These are phyloP conservation scores for Leptinotarsa rubiginosa DNA, from an alignment of 2,888 invertebrate genomes.

Conservation along the genomic window DNA sequence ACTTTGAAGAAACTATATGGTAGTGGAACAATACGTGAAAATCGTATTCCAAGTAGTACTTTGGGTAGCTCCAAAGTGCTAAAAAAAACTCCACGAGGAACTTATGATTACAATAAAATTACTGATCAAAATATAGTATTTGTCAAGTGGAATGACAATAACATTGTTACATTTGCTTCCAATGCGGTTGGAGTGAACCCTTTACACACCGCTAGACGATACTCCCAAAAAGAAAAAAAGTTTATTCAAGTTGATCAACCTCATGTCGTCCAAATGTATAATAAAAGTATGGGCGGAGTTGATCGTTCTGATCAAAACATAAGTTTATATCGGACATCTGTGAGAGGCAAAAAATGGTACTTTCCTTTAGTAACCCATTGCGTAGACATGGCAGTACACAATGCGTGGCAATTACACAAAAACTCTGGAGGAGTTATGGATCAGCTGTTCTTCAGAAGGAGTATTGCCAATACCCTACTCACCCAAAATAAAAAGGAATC, in stretches of 20 bases:
- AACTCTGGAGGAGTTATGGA: background rate
- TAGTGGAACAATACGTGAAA: slow-evolving; percentile 37
- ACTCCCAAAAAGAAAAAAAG: slow-evolving; percentile 19
- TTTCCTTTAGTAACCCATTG: slow-evolving; percentile 18
- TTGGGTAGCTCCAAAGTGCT: background rate
- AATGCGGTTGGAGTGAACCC: slow-evolving; percentile 14
- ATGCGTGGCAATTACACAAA: slow-evolving; percentile 11
- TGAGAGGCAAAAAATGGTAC: slow-evolving; percentile 16
- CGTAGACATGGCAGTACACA: slow-evolving; percentile 21
- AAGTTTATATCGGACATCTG: background rate
- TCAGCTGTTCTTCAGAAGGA: no score
- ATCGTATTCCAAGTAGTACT: slow-evolving; percentile 11
- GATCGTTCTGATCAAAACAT: no score
- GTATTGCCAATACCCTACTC: no score
- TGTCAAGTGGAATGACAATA: slow-evolving; percentile 39
- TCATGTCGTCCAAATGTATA: slow-evolving; percentile 16
- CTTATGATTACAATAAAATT: slow-evolving; percentile 16
- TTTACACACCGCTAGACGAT: slow-evolving; percentile 14
- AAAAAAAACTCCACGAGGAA: slow-evolving; percentile 20
- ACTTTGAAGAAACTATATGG: slow-evolving; percentile 27
- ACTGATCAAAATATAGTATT: slow-evolving; percentile 34
- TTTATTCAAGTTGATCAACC: slow-evolving; percentile 16
- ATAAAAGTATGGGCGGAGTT: slow-evolving; percentile 24
- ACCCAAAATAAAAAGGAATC: no score
- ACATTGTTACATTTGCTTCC: slow-evolving; percentile 35